A percentile compares a stretch with the other conserved stretches of the same genome.
phyloP scores from a whole-genome alignment of 1,140 invertebrate species.

The Drosophila kohkoa region DNA sequence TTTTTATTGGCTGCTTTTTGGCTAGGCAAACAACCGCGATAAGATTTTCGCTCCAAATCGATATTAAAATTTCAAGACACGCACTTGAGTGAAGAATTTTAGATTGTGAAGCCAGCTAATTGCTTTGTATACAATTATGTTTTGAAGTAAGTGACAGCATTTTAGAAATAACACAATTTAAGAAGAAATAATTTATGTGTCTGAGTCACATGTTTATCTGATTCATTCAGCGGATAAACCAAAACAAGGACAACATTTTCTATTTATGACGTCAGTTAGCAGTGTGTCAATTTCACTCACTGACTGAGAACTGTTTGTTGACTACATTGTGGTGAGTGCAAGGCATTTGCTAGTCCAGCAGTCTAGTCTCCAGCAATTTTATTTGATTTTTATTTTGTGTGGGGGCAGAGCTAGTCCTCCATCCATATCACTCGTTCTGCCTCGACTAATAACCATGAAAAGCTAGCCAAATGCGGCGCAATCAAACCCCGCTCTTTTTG shows the following conservation, averaged over 20 bases:
- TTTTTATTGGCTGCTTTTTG: conserved; percentile 14
- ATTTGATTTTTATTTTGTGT: conserved; percentile 10
- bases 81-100: conserved; percentile 22
- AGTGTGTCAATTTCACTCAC: not conserved
- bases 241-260: not conserved
- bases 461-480: conserved; percentile 15
- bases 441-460: conserved; percentile 22
- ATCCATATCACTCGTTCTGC: not conserved
- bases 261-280: not conserved
- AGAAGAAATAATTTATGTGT: too few relatives aligned
- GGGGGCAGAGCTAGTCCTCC: not conserved
- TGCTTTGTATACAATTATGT: not conserved
- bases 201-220: not conserved
- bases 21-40: conserved; percentile 18
- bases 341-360: not conserved
- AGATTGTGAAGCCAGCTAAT: too few relatives aligned
- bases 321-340: not conserved
- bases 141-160: not conserved
- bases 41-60: conserved; percentile 12
- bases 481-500: conserved; percentile 27
- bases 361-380: not conserved
- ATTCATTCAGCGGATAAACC: not conserved
- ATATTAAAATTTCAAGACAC: conserved; percentile 64
- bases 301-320: not conserved
- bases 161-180: too few relatives aligned